A percentile compares a stretch with the other conserved stretches of the same genome.
Conservation (phyloP, 2,797 vertebrate species). For the Malurus leucopterus region DNA sequence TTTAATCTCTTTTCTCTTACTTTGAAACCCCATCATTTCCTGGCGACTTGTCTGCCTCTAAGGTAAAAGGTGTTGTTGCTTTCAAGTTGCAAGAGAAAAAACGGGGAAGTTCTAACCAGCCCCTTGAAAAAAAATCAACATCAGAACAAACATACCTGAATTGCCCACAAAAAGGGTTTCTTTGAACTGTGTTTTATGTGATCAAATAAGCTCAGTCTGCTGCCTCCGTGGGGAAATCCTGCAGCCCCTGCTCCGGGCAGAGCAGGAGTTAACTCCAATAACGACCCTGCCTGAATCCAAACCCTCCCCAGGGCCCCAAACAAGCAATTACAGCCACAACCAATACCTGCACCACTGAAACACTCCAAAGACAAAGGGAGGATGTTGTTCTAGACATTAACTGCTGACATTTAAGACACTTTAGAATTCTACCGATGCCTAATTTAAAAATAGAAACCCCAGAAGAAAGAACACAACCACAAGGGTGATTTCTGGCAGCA, state of each 20-base stretch:
- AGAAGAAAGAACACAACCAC: not conserved
- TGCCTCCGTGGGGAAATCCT: conserved; percentile 5
- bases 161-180: conserved; percentile 24
- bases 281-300: conserved; percentile 1
- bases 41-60: conserved; percentile 44
- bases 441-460: not conserved
- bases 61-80: conserved; percentile 55
- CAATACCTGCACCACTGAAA: not conserved
- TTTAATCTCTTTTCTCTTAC: conserved; percentile 58
- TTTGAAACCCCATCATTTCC: conserved; percentile 58
- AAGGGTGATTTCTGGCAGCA: not conserved
- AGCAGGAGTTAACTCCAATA: not conserved
- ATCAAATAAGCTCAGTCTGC: conserved; percentile 33
- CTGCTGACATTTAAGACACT: not conserved
- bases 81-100: conserved; percentile 32
- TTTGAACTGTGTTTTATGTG: conserved; percentile 17
- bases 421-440: not conserved
- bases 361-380: conserved; percentile 7
- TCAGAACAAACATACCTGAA: conserved; percentile 47
- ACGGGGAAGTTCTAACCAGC: conserved; percentile 3
- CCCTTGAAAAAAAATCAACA: conserved; percentile 49
- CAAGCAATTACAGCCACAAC: not conserved
- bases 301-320: conserved; percentile 28
- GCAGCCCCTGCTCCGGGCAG: not conserved
- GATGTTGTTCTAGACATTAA: not conserved